Percentiles rank a stretch among this genome's conserved stretches.
Conservation (phyloP, 2,888 invertebrate genomes). For the Epinotia brunnichana region DNA sequence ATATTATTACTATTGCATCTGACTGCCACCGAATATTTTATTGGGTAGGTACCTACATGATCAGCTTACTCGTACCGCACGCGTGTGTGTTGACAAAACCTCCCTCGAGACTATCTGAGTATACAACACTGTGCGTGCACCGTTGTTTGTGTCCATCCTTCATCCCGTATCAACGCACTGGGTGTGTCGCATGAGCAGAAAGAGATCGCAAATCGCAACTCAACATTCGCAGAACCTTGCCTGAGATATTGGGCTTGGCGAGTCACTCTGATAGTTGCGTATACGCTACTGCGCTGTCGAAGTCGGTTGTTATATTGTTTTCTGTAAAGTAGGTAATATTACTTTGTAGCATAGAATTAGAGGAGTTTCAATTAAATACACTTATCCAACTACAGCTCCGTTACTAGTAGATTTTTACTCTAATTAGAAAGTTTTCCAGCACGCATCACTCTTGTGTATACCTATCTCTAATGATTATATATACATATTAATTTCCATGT, state of each 20-base stretch:
- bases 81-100: background rate
- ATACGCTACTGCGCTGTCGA: conserved; percentile 1
- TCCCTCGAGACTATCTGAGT: background rate
- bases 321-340: background rate
- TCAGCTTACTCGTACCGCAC: conserved; percentile 20
- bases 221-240: background rate
- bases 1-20: conserved; percentile 26
- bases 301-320: conserved; percentile 17
- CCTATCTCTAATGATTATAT: conserved; percentile 19
- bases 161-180: background rate
- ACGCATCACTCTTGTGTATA: conserved; percentile 20
- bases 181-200: background rate
- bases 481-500: conserved; percentile 17
- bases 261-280: background rate
- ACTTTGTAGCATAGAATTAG: conserved; percentile 32
- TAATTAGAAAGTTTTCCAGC: conserved; percentile 35
- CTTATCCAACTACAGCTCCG: conserved; percentile 28
- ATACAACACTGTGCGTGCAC: background rate
- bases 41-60: too few relatives aligned
- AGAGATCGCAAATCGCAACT: background rate
- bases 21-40: conserved; percentile 10
- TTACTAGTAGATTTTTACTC: conserved; percentile 34
- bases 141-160: background rate
- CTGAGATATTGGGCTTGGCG: background rate
- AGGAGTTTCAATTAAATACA: conserved; percentile 28